phyloP scores from a whole-genome alignment of 2,888 invertebrate genomes.

The Entomobrya proxima region DNA sequence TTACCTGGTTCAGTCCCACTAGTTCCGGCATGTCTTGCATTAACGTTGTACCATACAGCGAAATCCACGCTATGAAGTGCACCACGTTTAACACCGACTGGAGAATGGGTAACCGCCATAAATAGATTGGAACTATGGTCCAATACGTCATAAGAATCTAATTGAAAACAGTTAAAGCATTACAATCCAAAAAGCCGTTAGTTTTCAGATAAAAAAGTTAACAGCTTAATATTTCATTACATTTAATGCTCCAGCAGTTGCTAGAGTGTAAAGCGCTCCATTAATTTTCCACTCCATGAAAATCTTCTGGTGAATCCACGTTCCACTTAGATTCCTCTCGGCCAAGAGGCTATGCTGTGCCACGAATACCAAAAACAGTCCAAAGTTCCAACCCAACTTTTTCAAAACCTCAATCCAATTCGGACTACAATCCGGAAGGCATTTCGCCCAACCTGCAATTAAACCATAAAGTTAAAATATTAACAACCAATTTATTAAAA shows the following conservation, averaged over 20 bases:
- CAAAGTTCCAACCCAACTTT: neutral
- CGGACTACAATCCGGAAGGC: conserved; percentile 3
- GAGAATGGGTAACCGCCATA: conserved; percentile 21
- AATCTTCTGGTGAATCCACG: conserved; percentile 41
- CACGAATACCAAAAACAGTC: conserved; percentile 29
- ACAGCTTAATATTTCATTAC: conserved; percentile 3
- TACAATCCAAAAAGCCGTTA: too few species aligned
- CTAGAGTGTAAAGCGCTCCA: conserved; percentile 47
- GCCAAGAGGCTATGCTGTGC: conserved; percentile 43
- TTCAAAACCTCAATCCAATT: neutral
- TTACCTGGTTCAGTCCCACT: conserved; percentile 55
- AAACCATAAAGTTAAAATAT: neutral
- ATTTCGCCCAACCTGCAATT: conserved; percentile 38
- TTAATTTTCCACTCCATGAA: conserved; percentile 59
- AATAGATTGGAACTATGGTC: conserved; percentile 34
- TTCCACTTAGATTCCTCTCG: conserved; percentile 45
- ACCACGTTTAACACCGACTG: conserved; percentile 1
- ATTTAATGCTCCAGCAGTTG: conserved; percentile 42
- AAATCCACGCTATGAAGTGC: conserved; percentile 38
- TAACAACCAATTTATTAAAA: neutral
- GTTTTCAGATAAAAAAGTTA: too few species aligned
- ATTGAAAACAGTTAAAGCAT: too few species aligned
- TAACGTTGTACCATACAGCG: conserved; percentile 45
- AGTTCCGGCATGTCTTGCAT: conserved; percentile 60
- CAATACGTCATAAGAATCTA: conserved; percentile 37